Evolutionary conservation across 2,797 vertebrate genomes (phyloP), one percentile per base, ranked within the genome.

Genomic region (Enteromius fasciolatus): DNA sequence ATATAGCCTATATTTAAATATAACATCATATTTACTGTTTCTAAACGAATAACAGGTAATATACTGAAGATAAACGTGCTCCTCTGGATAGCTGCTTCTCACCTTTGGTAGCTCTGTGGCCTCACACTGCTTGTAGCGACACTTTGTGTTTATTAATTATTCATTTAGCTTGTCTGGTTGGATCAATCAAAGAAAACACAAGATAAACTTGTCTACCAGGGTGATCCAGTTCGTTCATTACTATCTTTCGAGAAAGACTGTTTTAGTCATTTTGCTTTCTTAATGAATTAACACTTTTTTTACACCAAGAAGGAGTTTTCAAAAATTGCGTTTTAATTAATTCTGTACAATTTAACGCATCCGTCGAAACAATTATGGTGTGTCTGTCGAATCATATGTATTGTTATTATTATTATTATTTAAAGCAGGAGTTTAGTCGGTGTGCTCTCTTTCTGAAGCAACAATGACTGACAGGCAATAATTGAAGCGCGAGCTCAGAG

Each of bases 401-500:
- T 17, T 33, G 14, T 80, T 48, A 5, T 23, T 44, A 5, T 23
- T 44, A 23, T 23, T 68, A n/a, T n/a, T 81, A 63, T 81, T 73
- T 50, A 33, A 73, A 63, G 41, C 20, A 36, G 28, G 12, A 18
- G 25, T 76, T 76, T 74, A 74, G 78, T 81, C 82, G 68, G 79
- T 54, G 64, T 76, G 85, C 81, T 46, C 52, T 76, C 68, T 70
- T 44, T 63, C 50, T 89, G 88, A 81, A 73, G 68, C 50, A 68
- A 76, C 72, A 74, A 82, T 69, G 85, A 91, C 78, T 93, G 91
- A 92, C 89, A 84, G 77, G 85, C 85, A 90, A 90, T 93, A 91
- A 91, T 89, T 90, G 87, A 86, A 70, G 72, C 84, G 74, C 87
- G 78, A 83, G 91, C 92, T 93, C 86, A 73, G 88, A 88, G 86